Percentiles rank a stretch among this genome's conserved stretches.
Evolutionary conservation across 2,113 vertebrate genomes (phyloP).

Genomic region (Eurypyga helias): DNA sequence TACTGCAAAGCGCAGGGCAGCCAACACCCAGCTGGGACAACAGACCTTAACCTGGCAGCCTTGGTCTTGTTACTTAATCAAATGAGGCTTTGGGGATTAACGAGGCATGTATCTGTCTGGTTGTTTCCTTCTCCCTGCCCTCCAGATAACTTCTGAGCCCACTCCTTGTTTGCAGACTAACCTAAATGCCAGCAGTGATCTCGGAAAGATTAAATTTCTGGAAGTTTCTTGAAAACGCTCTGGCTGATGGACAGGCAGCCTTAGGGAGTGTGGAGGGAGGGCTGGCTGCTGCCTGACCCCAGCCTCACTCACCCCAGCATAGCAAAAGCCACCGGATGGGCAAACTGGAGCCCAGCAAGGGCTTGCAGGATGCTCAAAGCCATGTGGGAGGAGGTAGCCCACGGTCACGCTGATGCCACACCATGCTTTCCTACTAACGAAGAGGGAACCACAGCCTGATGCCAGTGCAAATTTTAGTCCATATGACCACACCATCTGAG

Average conservation of each 20-base stretch:
- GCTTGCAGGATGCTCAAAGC: background rate
- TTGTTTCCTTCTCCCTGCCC: background rate
- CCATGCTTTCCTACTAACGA: accelerated
- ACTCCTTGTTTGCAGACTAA: background rate
- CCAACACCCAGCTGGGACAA: background rate
- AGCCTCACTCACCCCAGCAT: background rate
- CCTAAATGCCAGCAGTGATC: background rate
- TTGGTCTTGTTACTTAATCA: background rate
- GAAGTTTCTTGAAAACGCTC: background rate
- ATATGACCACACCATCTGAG: background rate
- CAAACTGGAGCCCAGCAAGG: background rate
- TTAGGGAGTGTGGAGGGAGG: accelerated
- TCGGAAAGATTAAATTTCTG: background rate
- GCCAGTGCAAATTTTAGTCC: background rate
- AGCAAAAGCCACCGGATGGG: background rate
- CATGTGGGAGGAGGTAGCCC: background rate
- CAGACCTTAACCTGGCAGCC: background rate
- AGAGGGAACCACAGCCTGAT: background rate
- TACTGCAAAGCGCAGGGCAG: background rate
- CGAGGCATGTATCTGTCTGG: background rate
- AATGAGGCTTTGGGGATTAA: background rate
- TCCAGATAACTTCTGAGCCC: background rate
- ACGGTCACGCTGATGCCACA: accelerated
- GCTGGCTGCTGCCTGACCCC: background rate
- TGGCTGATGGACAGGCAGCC: background rate